Percentiles rank a stretch among this genome's conserved stretches.
These are phyloP conservation scores for Margaritifera margaritifera DNA, from an alignment of 2,888 invertebrate genomes.

Conservation along the genomic window DNA sequence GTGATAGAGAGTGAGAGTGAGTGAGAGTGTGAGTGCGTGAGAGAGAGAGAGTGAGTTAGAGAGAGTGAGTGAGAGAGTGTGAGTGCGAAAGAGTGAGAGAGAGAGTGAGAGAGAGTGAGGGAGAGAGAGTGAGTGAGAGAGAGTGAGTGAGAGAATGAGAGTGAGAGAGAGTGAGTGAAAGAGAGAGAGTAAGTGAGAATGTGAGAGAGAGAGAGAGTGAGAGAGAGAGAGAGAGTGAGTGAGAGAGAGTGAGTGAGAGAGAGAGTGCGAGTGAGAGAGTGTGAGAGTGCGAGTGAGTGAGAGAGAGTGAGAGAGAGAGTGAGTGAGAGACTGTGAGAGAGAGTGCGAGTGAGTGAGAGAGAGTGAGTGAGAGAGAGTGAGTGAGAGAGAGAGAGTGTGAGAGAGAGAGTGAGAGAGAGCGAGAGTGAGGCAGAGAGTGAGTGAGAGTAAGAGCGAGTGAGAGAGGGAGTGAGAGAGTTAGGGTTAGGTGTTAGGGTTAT, in stretches of 20 bases:
- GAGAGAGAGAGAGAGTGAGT: conserved; percentile 12
- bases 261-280: too few species aligned
- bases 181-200: conserved; percentile 8
- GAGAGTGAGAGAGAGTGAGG: neutral
- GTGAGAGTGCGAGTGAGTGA: too few species aligned
- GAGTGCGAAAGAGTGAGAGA: neutral
- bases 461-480: too few species aligned
- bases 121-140: neutral
- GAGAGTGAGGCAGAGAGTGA: too few species aligned
- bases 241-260: conserved; percentile 8
- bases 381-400: too few species aligned
- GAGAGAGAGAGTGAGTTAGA: neutral
- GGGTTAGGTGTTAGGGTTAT: too few species aligned
- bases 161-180: neutral
- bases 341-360: too few species aligned
- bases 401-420: too few species aligned
- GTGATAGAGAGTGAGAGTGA: conserved; percentile 9
- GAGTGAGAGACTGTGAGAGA: too few species aligned
- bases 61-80: conserved; percentile 1
- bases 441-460: too few species aligned
- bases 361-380: too few species aligned
- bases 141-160: neutral
- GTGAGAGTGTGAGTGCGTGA: neutral
- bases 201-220: conserved; percentile 13
- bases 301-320: too few species aligned